Conservation (phyloP, 2,113 vertebrate species). For the Podarcis muralis region DNA sequence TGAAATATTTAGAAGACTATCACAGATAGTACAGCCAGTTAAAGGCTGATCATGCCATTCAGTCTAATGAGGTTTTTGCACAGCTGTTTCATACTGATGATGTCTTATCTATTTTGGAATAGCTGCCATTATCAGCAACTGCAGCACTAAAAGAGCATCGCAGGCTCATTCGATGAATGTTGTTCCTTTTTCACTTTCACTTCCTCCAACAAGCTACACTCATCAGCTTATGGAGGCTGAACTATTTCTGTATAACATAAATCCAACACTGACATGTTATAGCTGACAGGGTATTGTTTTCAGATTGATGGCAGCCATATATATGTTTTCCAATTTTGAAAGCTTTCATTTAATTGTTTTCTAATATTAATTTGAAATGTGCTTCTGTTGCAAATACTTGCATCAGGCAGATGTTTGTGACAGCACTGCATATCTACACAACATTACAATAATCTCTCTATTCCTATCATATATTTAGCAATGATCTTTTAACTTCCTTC, state of each 20-base stretch:
- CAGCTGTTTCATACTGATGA: neutral
- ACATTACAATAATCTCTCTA: neutral
- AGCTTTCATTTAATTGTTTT: neutral
- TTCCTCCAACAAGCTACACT: neutral
- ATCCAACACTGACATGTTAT: neutral
- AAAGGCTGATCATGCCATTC: neutral
- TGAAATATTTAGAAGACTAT: neutral
- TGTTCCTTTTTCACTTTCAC: neutral
- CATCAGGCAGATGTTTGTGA: too few species aligned
- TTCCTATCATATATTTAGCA: neutral
- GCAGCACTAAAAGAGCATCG: neutral
- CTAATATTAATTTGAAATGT: neutral
- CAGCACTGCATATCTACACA: neutral
- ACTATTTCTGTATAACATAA: neutral
- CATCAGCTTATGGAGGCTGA: neutral
- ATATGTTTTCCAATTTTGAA: neutral
- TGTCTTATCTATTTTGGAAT: neutral
- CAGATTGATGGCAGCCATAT: accelerated
- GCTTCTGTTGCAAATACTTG: neutral
- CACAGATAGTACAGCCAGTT: neutral
- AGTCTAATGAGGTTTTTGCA: neutral
- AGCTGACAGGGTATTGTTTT: neutral
- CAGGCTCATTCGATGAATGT: neutral
- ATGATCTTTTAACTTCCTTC: neutral
- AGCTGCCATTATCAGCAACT: slow-evolving; percentile 4